Evolutionary conservation across 2,888 invertebrate species (phyloP).

Genomic region (Ischnura elegans): DNA sequence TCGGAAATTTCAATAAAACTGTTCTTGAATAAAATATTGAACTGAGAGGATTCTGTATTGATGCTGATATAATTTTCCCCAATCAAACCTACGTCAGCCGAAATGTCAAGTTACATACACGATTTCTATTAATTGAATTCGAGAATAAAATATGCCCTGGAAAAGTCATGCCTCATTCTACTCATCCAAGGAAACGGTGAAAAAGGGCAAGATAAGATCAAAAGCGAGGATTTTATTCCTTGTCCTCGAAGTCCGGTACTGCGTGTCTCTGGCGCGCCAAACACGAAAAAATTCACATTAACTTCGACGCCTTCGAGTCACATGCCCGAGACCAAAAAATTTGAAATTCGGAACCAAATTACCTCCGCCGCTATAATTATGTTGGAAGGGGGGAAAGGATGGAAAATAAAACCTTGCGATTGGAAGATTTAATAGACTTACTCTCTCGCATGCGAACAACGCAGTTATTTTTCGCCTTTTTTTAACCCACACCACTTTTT

Average conservation of each 20-base stretch:
- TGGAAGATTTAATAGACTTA: conserved; percentile 13
- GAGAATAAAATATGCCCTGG: neutral
- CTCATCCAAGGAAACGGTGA: neutral
- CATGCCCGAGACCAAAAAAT: neutral
- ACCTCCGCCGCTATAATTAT: neutral
- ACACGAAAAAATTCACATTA: neutral
- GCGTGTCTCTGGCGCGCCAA: neutral
- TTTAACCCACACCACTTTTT: conserved; percentile 10
- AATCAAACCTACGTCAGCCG: too few relatives aligned
- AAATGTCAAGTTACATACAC: too few relatives aligned
- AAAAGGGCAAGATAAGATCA: neutral
- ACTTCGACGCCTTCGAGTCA: conserved; percentile 21
- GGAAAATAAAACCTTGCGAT: neutral
- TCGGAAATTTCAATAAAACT: too few relatives aligned
- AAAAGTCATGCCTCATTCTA: neutral
- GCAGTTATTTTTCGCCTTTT: neutral
- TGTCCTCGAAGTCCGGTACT: neutral
- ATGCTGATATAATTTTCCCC: too few relatives aligned
- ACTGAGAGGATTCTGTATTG: too few relatives aligned
- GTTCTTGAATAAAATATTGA: too few relatives aligned
- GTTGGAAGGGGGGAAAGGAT: neutral
- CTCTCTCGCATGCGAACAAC: neutral
- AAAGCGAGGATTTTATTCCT: neutral
- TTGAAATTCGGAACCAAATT: conserved; percentile 19
- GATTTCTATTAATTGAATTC: neutral